Evolutionary conservation across 2,797 vertebrate species (phyloP).

Genomic region (Neosilurus mollespiculum): DNA sequence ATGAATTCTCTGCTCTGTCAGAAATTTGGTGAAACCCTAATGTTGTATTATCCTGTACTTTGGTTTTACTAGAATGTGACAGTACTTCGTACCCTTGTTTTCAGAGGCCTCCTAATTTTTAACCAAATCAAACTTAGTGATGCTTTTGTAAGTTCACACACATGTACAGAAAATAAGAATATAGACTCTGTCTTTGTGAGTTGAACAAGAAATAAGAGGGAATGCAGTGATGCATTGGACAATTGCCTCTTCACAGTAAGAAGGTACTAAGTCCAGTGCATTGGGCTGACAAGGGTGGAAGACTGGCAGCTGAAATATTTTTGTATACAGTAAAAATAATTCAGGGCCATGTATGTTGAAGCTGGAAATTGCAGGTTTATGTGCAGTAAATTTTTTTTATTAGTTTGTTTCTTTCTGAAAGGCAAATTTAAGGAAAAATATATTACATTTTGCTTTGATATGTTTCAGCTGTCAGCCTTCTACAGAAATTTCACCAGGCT

Average conservation of each 20-base stretch:
- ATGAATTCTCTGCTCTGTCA: too few relatives aligned
- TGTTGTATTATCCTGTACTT: conserved; percentile 23
- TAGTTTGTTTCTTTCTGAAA: conserved; percentile 17
- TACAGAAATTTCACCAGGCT: background rate
- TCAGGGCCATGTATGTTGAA: background rate
- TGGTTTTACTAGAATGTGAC: conserved; percentile 47
- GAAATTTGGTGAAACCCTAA: background rate
- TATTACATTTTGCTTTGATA: too few relatives aligned
- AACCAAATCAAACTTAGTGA: too few relatives aligned
- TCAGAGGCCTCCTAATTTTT: conserved; percentile 42
- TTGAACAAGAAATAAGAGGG: background rate
- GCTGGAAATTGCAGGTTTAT: too few relatives aligned
- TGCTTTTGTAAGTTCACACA: conserved; percentile 41
- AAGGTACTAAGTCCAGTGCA: background rate
- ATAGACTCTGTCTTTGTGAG: too few relatives aligned
- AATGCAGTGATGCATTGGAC: background rate
- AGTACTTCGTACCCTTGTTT: conserved; percentile 36
- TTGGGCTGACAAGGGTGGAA: background rate
- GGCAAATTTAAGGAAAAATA: too few relatives aligned
- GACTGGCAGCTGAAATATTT: background rate
- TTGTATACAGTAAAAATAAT: background rate
- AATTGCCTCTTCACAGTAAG: background rate
- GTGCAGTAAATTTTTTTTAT: too few relatives aligned
- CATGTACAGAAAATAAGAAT: background rate
- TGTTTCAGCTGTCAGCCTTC: too few relatives aligned